These are phyloP conservation scores for Vanessa cardui DNA, from an alignment of 2,888 invertebrate species.

Conservation along the genomic window DNA sequence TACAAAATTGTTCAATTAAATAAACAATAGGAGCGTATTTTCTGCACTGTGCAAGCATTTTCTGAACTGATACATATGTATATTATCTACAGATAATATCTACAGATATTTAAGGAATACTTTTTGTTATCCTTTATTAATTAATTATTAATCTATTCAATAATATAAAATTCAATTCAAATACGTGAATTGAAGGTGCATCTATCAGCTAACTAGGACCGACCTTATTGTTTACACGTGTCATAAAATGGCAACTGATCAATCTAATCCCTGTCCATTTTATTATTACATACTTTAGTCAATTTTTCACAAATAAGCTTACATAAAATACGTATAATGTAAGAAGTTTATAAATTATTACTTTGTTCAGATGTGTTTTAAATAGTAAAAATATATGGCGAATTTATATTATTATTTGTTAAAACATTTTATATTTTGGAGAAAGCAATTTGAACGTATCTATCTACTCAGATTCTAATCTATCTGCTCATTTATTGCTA, in stretches of 20 bases:
- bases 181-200: conserved; percentile 1
- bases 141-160: not conserved
- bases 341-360: no score
- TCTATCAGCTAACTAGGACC: conserved; percentile 5
- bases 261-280: not conserved
- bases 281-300: not conserved
- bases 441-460: no score
- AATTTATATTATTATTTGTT: no score
- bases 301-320: not conserved
- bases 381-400: no score
- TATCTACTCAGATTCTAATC: no score
- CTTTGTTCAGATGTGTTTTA: no score
- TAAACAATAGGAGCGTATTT: not conserved
- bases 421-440: no score
- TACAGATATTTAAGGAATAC: not conserved
- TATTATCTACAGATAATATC: not conserved
- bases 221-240: not conserved
- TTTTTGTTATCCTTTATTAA: conserved; percentile 1
- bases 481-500: no score
- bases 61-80: not conserved
- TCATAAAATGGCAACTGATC: not conserved
- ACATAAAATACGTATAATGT: no score
- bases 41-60: not conserved
- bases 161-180: conserved; percentile 5
- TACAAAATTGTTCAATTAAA: not conserved